Percentiles rank a stretch among this genome's conserved stretches.
phyloP scores from a whole-genome alignment of 2,888 invertebrate species.

The Sphaerophoria rueppellii region DNA sequence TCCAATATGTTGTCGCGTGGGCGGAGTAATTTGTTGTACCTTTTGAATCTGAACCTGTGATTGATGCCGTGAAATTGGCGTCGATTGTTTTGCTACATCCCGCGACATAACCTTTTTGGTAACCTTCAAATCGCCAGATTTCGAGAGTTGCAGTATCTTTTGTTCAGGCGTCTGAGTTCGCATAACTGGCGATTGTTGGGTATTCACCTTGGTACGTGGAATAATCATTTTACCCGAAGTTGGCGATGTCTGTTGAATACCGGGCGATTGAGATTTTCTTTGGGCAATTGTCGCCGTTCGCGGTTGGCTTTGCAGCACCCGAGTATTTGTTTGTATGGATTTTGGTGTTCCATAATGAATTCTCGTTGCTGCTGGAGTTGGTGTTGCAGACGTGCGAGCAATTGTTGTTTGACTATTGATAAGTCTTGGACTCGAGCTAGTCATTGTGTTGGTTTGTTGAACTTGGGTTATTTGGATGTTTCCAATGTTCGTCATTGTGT shows the following conservation, averaged over 20 bases:
- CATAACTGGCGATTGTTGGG: conserved; percentile 42
- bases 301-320: conserved; percentile 74
- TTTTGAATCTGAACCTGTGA: conserved; percentile 78
- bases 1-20: conserved; percentile 79
- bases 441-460: conserved; percentile 68
- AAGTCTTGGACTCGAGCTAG: conserved; percentile 64
- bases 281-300: conserved; percentile 73
- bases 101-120: conserved; percentile 82
- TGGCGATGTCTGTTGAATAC: conserved; percentile 75
- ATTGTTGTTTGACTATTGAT: conserved; percentile 70
- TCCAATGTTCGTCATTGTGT: conserved; percentile 65
- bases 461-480: conserved; percentile 73
- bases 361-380: conserved; percentile 15
- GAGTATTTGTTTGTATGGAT: conserved; percentile 63
- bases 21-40: conserved; percentile 84
- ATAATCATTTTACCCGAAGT: conserved; percentile 78
- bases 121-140: conserved; percentile 83
- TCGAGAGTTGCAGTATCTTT: conserved; percentile 83
- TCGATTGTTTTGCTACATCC: conserved; percentile 76
- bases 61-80: conserved; percentile 75
- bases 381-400: conserved; percentile 52
- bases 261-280: conserved; percentile 60
- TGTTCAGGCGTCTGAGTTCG: conserved; percentile 81
- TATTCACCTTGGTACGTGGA: conserved; percentile 74
- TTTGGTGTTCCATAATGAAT: conserved; percentile 29